Base-by-base conservation (phyloP, 2,888 invertebrate species). In the Marronus borbonicus region DNA sequence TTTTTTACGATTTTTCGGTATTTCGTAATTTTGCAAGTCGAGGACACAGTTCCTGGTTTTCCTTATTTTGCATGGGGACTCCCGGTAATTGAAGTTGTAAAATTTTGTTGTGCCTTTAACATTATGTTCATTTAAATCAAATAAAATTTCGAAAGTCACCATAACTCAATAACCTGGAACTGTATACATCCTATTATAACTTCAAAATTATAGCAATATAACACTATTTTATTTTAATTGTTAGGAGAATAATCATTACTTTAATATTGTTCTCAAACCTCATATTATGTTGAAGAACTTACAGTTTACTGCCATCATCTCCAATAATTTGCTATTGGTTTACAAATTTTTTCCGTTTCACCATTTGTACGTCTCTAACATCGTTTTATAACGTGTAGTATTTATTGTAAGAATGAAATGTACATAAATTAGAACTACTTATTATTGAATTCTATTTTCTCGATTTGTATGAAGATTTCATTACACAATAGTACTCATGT, bases 371-470 rank as follows among this genome's bases (percentile, higher is more conserved):
- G 55, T 58, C 20, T 58, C 17, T 58, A 68, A 28, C 44, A 44
- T 65, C n/a, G 36, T 68, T 68, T 68, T 50, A 50, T 68, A 49
- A 50, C 20, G 24, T 75, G 74, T 75, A 75, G 74, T 75, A 75
- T 75, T 75, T 75, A 75, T 75, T 75, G 62, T 75, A 60, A 75
- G 52, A 50, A 49, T 49, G 68, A 68, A 68, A 49, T 68, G 68
- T 68, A 68, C 28, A 68, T 68, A 68, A 24, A 68, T 8, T 58
- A 72, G n/a, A 14, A 60, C 12, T 49, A 39, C 44, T n/a, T 24
- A 55, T 36, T 55, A 55, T 70, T 65, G 39, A 39, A 49, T 60
- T 60, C 44, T 60, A 75, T 60, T 60, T 60, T 60, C 31, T 28
- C 28, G 24, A 28, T 62, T 31, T 62, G 62, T 62, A 64, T 62